Conservation (phyloP, 2,888 invertebrate species). For the Lamellibrachia columna region DNA sequence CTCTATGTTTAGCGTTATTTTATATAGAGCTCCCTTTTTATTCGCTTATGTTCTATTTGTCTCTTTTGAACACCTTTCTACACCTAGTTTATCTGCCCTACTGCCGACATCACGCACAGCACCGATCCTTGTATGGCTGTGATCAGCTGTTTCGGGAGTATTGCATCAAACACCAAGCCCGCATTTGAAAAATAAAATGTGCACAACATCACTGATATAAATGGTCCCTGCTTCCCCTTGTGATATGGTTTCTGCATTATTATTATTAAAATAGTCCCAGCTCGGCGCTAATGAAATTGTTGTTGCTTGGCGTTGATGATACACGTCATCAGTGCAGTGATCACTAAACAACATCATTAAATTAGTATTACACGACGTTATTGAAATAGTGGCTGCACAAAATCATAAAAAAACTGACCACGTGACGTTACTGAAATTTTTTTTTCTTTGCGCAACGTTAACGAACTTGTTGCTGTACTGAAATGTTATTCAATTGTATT, state of each 20-base stretch:
- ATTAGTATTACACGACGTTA: constrained; percentile 6
- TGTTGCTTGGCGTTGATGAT: background rate
- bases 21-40: background rate
- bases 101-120: no score
- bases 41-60: no score
- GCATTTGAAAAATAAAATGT: no score
- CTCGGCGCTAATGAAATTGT: background rate
- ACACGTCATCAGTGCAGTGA: background rate
- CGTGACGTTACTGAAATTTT: background rate
- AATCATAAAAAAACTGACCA: background rate
- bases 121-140: no score
- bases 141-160: no score
- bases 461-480: no score
- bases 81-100: no score
- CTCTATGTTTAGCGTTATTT: background rate
- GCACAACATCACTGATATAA: no score
- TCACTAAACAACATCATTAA: background rate
- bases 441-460: no score
- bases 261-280: background rate
- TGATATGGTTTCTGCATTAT: background rate
- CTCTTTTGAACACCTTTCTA: no score
- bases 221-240: background rate
- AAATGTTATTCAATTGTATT: no score
- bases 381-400: background rate
- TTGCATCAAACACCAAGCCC: no score